Evolutionary conservation across 2,888 invertebrate genomes (phyloP), one percentile per base, ranked within the genome.

Genomic region (Rhyacophila evoluta): DNA sequence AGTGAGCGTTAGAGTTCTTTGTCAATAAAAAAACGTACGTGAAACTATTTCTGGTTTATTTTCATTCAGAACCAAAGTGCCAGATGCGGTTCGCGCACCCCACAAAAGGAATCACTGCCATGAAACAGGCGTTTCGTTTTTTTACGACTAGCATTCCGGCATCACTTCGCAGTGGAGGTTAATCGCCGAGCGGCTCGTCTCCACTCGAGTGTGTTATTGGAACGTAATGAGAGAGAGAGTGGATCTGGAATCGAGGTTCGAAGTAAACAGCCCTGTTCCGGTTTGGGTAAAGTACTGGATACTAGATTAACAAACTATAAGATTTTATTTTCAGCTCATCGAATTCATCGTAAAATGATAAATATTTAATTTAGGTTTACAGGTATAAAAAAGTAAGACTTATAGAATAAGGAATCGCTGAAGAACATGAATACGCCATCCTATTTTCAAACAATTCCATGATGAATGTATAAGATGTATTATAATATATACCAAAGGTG

Each of bases 151-250:
- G 72, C 15, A 19, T 55, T 55, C 55, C 25, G 55, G 55, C 72
- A 37, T 72, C 72, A 12, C 37, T 15, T 37, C 37, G 37, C 75
- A 79, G 78, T 83, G 83, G 82, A 82, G 77, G 86, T 87, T 87
- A 87, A 88, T 86, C 86, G 86, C 85, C 79, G 78, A 75, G 77
- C 86, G 86, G 85, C 85, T 85, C 85, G 86, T 85, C 86, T 85
- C 86, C 88, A 87, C 85, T 87, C 86, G 87, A 87, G 86, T 89
- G 88, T 88, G 89, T 87, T 88, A 88, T 89, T 88, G 88, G 87
- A 87, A 87, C 87, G 86, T 85, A 82, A 83, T 83, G 82, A 81
- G 79, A 78, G 82, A 82, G 80, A 79, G 79, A 74, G 37, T 74
- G 75, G 76, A 72, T 67, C 77, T 25, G 78, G 75, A 55, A 55